These are phyloP conservation scores for Linnaemya tessellans DNA, from an alignment of 2,888 invertebrate genomes.

Conservation along the genomic window DNA sequence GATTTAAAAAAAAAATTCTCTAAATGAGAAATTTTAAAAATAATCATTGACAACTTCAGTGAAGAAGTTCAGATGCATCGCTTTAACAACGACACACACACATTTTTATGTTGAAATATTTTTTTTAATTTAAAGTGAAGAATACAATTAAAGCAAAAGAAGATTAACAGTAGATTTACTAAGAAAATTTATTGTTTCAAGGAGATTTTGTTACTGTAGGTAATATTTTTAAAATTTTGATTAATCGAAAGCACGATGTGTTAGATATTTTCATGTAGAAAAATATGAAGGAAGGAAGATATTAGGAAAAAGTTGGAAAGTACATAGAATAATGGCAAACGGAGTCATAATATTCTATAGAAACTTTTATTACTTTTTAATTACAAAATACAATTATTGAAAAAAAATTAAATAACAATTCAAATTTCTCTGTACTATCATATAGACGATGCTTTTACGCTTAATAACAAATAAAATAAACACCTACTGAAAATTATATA, in stretches of 20 bases:
- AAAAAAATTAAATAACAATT: no score
- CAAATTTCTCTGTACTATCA: no score
- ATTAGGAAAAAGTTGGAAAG: no score
- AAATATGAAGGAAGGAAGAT: not conserved
- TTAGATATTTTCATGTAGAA: conserved; percentile 44
- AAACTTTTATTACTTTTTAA: no score
- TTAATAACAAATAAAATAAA: no score
- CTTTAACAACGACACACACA: conserved; percentile 21
- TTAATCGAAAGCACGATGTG: conserved; percentile 56
- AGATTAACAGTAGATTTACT: conserved; percentile 34
- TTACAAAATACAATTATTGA: no score
- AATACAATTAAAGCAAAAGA: not conserved
- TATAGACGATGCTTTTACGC: no score
- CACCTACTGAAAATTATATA: no score
- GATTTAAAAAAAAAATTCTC: conserved; percentile 43
- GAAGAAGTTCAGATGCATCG: conserved; percentile 1
- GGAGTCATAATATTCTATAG: no score
- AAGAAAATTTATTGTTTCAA: conserved; percentile 55
- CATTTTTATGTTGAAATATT: no score
- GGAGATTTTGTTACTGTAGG: conserved; percentile 20
- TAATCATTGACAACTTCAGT: conserved; percentile 22
- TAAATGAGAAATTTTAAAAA: conserved; percentile 52
- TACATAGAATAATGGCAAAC: no score
- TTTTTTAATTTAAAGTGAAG: no score
- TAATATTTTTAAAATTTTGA: conserved; percentile 15